phyloP scores from a whole-genome alignment of 2,113 vertebrate genomes.

The Mobula hypostoma region DNA sequence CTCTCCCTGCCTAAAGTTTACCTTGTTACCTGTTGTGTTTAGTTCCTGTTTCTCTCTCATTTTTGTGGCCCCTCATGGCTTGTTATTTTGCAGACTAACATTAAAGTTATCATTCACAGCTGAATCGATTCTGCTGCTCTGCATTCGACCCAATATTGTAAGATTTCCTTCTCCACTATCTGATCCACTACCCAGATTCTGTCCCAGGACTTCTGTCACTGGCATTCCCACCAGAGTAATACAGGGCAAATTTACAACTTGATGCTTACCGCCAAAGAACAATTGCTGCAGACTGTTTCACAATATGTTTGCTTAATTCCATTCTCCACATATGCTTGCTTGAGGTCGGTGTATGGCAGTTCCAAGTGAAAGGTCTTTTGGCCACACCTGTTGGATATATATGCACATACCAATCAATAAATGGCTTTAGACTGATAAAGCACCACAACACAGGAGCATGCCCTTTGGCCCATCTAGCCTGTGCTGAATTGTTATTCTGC shows the following conservation, averaged over 20 bases:
- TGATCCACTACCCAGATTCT: constrained; percentile 45
- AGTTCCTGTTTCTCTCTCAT: no score
- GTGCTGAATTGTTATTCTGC: no score
- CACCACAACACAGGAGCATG: no score
- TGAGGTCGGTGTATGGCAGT: constrained; percentile 74
- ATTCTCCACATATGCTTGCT: constrained; percentile 66
- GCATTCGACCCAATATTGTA: no score
- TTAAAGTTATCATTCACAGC: no score
- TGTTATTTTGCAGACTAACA: no score
- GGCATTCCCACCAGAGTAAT: not conserved
- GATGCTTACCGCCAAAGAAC: constrained; percentile 62
- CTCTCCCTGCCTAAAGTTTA: no score
- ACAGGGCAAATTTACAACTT: not conserved
- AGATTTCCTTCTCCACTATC: not conserved
- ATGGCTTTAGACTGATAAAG: no score
- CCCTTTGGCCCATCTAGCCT: no score
- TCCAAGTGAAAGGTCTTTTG: constrained; percentile 75
- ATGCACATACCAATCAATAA: not conserved
- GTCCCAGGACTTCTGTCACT: constrained; percentile 38
- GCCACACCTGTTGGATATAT: constrained; percentile 66
- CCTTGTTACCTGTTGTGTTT: no score
- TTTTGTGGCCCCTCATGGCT: no score
- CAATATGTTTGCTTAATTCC: constrained; percentile 79
- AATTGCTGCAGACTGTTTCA: constrained; percentile 71
- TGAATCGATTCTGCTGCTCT: no score